phyloP scores from a whole-genome alignment of 2,113 vertebrate genomes.

The Phrynosoma platyrhinos region DNA sequence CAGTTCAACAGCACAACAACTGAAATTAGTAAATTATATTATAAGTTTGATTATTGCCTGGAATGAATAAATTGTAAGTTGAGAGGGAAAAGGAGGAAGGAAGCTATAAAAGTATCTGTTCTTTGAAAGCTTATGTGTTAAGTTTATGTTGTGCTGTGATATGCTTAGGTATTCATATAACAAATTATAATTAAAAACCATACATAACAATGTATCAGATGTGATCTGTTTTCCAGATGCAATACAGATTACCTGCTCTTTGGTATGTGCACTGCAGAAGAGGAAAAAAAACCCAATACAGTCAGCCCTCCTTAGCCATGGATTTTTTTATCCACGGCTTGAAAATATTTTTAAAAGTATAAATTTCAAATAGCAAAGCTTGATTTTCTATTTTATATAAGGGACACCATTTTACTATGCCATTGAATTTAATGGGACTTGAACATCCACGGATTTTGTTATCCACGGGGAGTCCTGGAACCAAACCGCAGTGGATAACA shows the following conservation, averaged over 20 bases:
- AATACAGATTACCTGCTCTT: neutral
- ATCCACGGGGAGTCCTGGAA: too few species aligned
- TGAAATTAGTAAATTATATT: slow-evolving; percentile 14
- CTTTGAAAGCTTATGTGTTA: slow-evolving; percentile 22
- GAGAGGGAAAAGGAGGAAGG: slow-evolving; percentile 29
- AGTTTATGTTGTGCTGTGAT: slow-evolving; percentile 18
- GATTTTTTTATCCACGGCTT: too few species aligned
- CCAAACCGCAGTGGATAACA: too few species aligned
- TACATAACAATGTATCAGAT: slow-evolving; percentile 7
- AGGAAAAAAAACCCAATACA: neutral
- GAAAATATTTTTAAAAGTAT: too few species aligned
- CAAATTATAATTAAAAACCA: slow-evolving; percentile 3
- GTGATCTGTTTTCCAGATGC: neutral
- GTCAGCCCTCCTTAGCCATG: too few species aligned
- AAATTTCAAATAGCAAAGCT: too few species aligned
- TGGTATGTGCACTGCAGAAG: neutral
- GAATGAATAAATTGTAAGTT: slow-evolving; percentile 47
- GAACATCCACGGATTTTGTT: too few species aligned
- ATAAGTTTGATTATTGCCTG: slow-evolving; percentile 23
- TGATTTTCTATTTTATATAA: too few species aligned
- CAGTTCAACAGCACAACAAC: neutral
- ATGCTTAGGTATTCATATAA: slow-evolving; percentile 7
- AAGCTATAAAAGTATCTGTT: slow-evolving; percentile 41
- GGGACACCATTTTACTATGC: too few species aligned
- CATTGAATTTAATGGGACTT: too few species aligned